Evolutionary conservation across 2,113 vertebrate genomes (phyloP).

Genomic region (Ranitomeya imitator): DNA sequence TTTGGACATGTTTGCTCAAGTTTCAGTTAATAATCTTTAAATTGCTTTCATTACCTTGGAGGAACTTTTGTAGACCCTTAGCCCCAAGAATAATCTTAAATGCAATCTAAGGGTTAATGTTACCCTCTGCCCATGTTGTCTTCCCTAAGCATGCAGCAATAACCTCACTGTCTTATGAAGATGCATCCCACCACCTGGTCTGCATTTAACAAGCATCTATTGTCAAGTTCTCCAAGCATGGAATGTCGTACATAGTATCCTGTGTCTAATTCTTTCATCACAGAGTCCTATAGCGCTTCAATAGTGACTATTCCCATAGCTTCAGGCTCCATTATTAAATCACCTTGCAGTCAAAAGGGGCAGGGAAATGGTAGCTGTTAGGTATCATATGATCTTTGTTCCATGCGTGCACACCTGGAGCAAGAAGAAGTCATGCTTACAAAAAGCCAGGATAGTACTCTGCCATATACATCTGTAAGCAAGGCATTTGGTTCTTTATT

Average conservation of each 20-base stretch:
- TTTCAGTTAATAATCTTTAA: neutral
- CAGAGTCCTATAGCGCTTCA: neutral
- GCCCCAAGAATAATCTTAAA: neutral
- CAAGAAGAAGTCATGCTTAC: neutral
- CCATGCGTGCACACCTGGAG: conserved; percentile 19
- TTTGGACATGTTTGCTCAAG: neutral
- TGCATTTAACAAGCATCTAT: conserved; percentile 36
- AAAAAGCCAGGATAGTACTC: neutral
- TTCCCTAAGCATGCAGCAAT: conserved; percentile 1
- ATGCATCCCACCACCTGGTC: conserved; percentile 46
- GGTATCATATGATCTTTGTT: conserved; percentile 18
- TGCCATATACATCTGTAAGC: neutral
- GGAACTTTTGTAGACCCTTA: neutral
- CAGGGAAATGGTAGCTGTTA: neutral
- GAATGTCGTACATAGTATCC: conserved; percentile 32
- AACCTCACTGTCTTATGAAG: conserved; percentile 27
- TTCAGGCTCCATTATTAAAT: conserved; percentile 9
- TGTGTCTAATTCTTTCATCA: conserved; percentile 42
- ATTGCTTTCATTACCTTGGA: neutral
- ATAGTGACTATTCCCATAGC: neutral
- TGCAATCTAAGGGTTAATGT: conserved; percentile 30
- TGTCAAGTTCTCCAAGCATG: conserved; percentile 15
- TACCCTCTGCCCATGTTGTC: neutral
- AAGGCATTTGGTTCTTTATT: neutral
- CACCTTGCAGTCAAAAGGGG: neutral